Evolutionary conservation across 2,113 vertebrate genomes (phyloP).

Genomic region (Taxidea taxus): DNA sequence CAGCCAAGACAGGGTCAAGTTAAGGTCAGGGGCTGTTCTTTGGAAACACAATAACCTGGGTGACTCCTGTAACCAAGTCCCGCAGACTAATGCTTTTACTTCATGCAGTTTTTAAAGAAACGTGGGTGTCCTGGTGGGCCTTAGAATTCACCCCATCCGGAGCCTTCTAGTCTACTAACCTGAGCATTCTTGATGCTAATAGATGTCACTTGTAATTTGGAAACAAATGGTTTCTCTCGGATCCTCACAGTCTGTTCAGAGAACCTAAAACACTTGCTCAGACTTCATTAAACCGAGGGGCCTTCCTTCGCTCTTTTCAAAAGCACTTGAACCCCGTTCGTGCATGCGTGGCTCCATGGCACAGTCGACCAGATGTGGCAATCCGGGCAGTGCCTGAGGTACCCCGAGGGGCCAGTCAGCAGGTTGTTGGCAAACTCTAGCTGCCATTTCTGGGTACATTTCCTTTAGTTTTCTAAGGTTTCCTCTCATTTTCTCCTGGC

Average conservation of each 20-base stretch:
- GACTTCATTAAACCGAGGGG: neutral
- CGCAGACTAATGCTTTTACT: conserved; percentile 82
- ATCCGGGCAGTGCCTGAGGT: neutral
- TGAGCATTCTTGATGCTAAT: neutral
- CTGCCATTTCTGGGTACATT: neutral
- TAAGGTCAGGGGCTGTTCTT: conserved; percentile 90
- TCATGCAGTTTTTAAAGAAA: conserved; percentile 67
- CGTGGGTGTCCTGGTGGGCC: conserved; percentile 47
- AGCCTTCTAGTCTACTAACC: conserved; percentile 57
- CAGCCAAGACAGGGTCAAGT: conserved; percentile 88
- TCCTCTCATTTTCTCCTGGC: conserved; percentile 26
- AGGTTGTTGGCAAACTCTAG: neutral
- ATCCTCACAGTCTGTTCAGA: conserved; percentile 51
- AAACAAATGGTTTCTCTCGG: conserved; percentile 36
- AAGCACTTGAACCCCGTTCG: neutral
- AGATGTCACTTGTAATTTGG: neutral
- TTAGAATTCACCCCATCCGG: conserved; percentile 41
- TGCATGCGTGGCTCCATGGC: neutral
- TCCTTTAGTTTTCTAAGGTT: conserved; percentile 21
- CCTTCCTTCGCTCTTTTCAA: neutral
- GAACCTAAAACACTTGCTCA: neutral
- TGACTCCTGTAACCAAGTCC: conserved; percentile 79
- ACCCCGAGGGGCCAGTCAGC: neutral
- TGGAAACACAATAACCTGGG: conserved; percentile 82
- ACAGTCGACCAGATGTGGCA: neutral